Base-by-base conservation (phyloP, 2,113 vertebrate genomes). In the Thomomys bottae region DNA sequence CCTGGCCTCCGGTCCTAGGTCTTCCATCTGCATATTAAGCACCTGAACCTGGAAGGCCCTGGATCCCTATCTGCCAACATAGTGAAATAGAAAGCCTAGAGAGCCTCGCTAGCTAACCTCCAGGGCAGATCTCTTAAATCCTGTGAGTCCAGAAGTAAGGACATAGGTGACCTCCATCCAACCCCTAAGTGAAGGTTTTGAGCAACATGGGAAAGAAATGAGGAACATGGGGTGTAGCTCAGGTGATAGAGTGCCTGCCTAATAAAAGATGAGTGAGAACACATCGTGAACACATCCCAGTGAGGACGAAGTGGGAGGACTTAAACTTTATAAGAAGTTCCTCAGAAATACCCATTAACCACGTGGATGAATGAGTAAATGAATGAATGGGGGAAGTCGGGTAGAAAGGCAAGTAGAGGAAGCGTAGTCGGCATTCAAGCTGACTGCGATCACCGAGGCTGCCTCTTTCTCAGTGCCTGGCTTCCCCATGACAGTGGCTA, bases 301-400 rank as follows among this genome's bases (percentile, higher is more conserved):
- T 61, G 36, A 32, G 67, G 70, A 73, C 61, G 34, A 59, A n/a
- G 72, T 32, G 9, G 42, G 32, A 40, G 4, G 63, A 23, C 28
- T 93, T 95, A 88, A 92, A 95, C 90, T 88, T 96, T 81, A 8
- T 81, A 34, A 30, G 7, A 84, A 32, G 38, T 28, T 59, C 82
- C 87, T 45, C 75, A 80, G 89, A 93, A 92, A 89, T 83, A 91
- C 1, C 64, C 54, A 40, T 9, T 32, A 49, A 76, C 18, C 9
- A 30, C 21, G 3, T 61, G 45, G 24, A 54, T 54, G 49, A 54
- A 17, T 14, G 49, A 54, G 49, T 54, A 54, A 59, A 6, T 49
- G 68, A 79, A 45, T 42, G 70, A 11, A 11, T 14, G 28, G 24
- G 2, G 1, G 1, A 8, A n/a, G 11, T 1, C 18, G n/a, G 21